Percentiles rank a stretch among this genome's conserved stretches.
Evolutionary conservation across 92 coral and sea anemone genomes (phyloP).

Genomic region (Pocillopora grandis): DNA sequence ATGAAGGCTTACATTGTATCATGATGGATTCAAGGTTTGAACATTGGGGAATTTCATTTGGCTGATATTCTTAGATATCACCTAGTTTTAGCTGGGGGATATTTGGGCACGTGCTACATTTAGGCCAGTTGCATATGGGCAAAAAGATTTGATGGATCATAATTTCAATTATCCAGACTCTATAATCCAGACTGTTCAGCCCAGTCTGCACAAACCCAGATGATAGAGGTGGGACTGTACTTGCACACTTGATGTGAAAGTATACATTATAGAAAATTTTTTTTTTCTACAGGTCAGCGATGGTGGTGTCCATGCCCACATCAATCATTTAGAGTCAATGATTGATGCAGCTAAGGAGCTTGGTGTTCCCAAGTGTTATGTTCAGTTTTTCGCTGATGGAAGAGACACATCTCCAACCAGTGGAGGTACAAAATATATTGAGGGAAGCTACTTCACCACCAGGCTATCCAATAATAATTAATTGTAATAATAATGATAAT

Average conservation of each 20-base stretch:
- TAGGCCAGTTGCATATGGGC: too few relatives aligned
- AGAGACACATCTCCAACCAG: slow-evolving; percentile 96
- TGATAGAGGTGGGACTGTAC: not conserved
- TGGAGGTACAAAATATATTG: slow-evolving; percentile 70
- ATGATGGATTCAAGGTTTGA: too few relatives aligned
- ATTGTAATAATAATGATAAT: too few relatives aligned
- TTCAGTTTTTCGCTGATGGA: slow-evolving; percentile 98
- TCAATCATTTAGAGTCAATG: slow-evolving; percentile 77
- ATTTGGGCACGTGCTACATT: too few relatives aligned
- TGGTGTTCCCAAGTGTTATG: slow-evolving; percentile 88
- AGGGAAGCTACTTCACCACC: too few relatives aligned
- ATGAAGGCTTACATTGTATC: too few relatives aligned
- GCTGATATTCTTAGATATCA: too few relatives aligned
- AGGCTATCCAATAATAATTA: too few relatives aligned
- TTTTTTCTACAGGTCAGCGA: slow-evolving; percentile 77
- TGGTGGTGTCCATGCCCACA: slow-evolving; percentile 98
- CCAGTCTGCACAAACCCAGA: not conserved
- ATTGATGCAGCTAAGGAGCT: slow-evolving; percentile 93
- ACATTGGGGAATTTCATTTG: too few relatives aligned
- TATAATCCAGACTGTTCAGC: not conserved
- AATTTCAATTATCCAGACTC: too few relatives aligned
- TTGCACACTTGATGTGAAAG: not conserved
- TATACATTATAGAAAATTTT: not conserved
- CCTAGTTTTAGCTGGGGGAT: too few relatives aligned
- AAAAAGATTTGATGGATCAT: too few relatives aligned